Evolutionary conservation across 92 coral and sea anemone genomes (phyloP), one percentile per base, ranked within the genome.

Genomic region (Hydrozoanthus gracilis): DNA sequence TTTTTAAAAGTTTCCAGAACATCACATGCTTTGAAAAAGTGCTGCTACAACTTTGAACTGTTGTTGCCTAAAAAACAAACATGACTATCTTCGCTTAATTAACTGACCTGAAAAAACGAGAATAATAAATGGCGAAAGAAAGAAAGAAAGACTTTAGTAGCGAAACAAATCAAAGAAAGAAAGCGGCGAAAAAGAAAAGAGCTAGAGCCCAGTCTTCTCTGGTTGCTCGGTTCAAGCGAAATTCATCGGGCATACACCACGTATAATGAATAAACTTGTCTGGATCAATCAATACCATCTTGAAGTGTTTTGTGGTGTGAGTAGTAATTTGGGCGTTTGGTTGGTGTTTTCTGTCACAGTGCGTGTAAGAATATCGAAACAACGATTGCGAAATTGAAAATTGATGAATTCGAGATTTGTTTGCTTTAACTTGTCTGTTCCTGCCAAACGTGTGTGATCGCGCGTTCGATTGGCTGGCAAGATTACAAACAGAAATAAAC

Each of bases 341-440:
- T 27, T 27, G 39, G 39, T 27, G 39, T 78, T 60, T 44, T 44
- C 71, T 54, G 85, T 80, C 85, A 62, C 27, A 80, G 85, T 48
- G 85, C 73, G 85, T 80, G 61, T 48, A 51, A 80, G 75, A 54
- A 64, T 61, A 55, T 61, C 84, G 11, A 64, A 65, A 64, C 73
- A 64, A 7, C 61, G 73, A 80, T 80, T 80, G 85, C 85, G 85
- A 80, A 80, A 80, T 50, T 65, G 52, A 67, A 65, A 80, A 80
- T 80, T 64, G 85, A 80, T 80, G 85, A 48, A 80, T 80, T 80
- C 85, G 48, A 39, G 72, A 66, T 17, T 65, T 80, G 85, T 80
- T 80, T 80, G 85, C 51, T 80, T 65, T 64, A 13, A 48, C 66
- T 80, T 67, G 73, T 66, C 17, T 18, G 20, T 80, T 80, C 85